Conservation (phyloP, 1,140 invertebrate genomes). For the Solenopsis fugax region DNA sequence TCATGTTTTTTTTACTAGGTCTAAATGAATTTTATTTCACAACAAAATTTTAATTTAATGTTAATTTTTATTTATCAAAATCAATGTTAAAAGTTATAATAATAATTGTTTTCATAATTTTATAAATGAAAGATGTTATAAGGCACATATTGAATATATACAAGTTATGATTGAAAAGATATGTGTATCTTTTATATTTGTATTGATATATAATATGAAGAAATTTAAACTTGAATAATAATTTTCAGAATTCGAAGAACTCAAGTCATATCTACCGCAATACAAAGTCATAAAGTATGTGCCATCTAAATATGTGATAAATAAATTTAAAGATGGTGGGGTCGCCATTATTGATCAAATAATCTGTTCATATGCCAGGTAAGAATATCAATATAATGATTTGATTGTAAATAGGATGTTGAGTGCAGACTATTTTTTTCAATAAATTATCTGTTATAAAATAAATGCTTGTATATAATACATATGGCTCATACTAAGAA, state of each 20-base stretch:
- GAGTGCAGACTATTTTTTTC: not conserved
- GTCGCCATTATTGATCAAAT: conserved; percentile 98
- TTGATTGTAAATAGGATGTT: conserved; percentile 6
- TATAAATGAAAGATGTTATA: not conserved
- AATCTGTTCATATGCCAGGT: conserved; percentile 95
- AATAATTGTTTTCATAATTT: not conserved
- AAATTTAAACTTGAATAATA: conserved; percentile 20
- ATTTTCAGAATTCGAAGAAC: conserved; percentile 87
- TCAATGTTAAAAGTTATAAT: not conserved
- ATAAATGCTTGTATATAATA: not conserved
- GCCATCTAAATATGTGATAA: conserved; percentile 83
- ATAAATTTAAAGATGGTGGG: conserved; percentile 93
- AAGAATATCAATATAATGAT: conserved; percentile 62
- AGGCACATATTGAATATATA: not conserved
- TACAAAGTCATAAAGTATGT: conserved; percentile 86
- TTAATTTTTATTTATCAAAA: not conserved
- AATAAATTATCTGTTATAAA: not conserved
- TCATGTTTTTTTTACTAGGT: not conserved
- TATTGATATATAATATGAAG: not conserved
- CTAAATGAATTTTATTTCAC: not conserved
- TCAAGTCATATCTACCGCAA: conserved; percentile 84
- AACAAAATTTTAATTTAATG: not conserved
- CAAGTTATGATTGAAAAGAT: not conserved
- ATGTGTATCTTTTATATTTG: not conserved
- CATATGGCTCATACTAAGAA: not conserved